Evolutionary conservation across 2,888 invertebrate species (phyloP), one percentile per base, ranked within the genome.

Genomic region (Aspidiotus destructor): DNA sequence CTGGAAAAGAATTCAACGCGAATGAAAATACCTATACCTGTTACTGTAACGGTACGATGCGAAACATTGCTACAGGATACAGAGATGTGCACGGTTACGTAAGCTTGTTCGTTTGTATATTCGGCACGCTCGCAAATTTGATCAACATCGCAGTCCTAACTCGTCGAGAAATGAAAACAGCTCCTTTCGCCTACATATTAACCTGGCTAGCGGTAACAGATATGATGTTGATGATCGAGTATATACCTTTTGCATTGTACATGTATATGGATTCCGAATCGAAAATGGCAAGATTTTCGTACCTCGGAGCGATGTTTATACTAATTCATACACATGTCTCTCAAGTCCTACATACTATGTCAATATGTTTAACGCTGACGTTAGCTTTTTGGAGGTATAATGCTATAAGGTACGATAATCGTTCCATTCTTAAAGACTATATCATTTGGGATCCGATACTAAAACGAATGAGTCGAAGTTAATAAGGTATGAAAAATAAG

Each of bases 331-430:
- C 86, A 78, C 87, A 90, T 79, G 87, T 89, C 77, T 84, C 88
- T 0, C 88, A 86, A 76, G 84, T 88, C 60, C 83, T 89, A 72
- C 92, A 92, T 77, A 89, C 90, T 0, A 86, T 88, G 16, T 89
- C 91, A 44, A 89, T 91, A 72, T 90, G 88, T 77, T 81, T 92
- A 72, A 89, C 88, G 0, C 81, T 87, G 8, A 85, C 87, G 0
- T 79, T 91, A 72, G 94, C 93, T 9, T 85, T 92, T 62, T 93
- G 93, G 87, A 84, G 94, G 75, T 91, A 90, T 77, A 82, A 91
- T 68, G 88, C 88, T 72, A 86, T 91, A 76, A 87, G 86, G 88
- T 88, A 79, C 83, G 48, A n/a, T 48, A 28, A 28, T 28, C 28
- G 28, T n/a, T n/a, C n/a, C n/a, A n/a, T n/a, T n/a, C n/a, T n/a